Evolutionary conservation across 2,888 invertebrate species (phyloP), one percentile per base, ranked within the genome.

Genomic region (Drosophila sordidapex): DNA sequence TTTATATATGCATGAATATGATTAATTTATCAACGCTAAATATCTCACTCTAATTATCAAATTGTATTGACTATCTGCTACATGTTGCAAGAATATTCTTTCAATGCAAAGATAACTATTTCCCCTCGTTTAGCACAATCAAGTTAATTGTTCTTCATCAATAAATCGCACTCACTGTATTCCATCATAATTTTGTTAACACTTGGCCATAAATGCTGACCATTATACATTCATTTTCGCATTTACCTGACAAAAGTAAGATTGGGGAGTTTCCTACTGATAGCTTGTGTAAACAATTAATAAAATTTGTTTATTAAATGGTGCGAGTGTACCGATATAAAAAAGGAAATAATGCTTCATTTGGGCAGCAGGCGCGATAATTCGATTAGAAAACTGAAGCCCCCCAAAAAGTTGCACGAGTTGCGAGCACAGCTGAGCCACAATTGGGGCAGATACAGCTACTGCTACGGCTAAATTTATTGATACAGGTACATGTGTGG

Each of bases 341-440:
- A 57, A 61, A 54, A 35, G 60, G 8, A 72, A 84, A 88, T 76
- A 62, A 79, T 81, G 73, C 66, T 83, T 70, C 76, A 83, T 83
- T 86, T 85, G 88, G 70, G 52, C 74, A 74, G 83, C 78, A 73
- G 80, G 83, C 75, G 83, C 79, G 89, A 74, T 87, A 90, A 87
- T 90, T 87, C 79, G 89, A 88, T 90, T 87, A 90, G 86, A 80
- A 85, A 79, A 83, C 73, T 62, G 70, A 83, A 81, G 83, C 79
- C 86, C 83, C 74, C 58, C 29, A 69, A 70, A 71, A 25, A 40
- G 60, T 31, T 53, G 74, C 79, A 86, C 53, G 67, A 76, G 70
- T 63, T 70, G 40, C 15, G 56, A 58, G 56, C 46, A 43, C 33
- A 43, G 48, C 43, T 49, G 18, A 38, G 51, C 35, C 35, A 38